Conservation (phyloP, 2,888 invertebrate genomes). For the Deilephila porcellus region DNA sequence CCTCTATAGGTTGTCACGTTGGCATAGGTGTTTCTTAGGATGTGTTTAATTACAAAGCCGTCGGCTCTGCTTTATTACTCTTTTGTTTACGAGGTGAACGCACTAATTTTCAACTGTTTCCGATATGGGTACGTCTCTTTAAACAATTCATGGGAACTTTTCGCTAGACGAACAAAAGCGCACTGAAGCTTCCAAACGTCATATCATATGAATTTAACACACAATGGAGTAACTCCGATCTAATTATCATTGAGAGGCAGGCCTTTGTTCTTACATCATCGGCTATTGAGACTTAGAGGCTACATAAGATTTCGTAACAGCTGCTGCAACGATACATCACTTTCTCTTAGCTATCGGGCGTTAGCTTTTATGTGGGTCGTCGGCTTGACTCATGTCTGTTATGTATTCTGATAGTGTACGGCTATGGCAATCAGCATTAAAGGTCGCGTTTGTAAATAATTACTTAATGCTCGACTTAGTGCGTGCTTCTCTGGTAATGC, state of each 20-base stretch:
- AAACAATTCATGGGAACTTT: conserved; percentile 7
- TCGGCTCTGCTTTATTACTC: not conserved
- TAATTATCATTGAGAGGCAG: conserved; percentile 53
- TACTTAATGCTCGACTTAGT: conserved; percentile 33
- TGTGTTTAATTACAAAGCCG: not conserved
- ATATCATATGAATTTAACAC: conserved; percentile 40
- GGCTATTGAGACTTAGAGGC: conserved; percentile 46
- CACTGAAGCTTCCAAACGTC: conserved; percentile 21
- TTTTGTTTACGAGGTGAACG: conserved; percentile 1
- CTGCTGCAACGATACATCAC: conserved; percentile 72
- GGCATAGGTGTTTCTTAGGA: conserved; percentile 39
- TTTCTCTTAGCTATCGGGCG: conserved; percentile 75
- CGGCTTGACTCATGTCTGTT: conserved; percentile 68
- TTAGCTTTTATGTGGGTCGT: conserved; percentile 67
- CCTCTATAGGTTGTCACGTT: conserved; percentile 43
- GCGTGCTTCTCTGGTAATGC: not conserved
- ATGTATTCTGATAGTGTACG: conserved; percentile 67
- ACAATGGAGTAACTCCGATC: conserved; percentile 48
- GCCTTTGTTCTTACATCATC: conserved; percentile 55
- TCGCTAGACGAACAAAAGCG: conserved; percentile 7
- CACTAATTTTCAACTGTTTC: not conserved
- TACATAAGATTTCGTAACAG: conserved; percentile 64
- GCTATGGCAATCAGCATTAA: conserved; percentile 61
- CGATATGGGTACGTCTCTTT: not conserved
- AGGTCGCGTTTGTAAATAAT: conserved; percentile 55